Base-by-base conservation (phyloP, 92 coral and sea anemone genomes). In the Palythoa grandis region DNA sequence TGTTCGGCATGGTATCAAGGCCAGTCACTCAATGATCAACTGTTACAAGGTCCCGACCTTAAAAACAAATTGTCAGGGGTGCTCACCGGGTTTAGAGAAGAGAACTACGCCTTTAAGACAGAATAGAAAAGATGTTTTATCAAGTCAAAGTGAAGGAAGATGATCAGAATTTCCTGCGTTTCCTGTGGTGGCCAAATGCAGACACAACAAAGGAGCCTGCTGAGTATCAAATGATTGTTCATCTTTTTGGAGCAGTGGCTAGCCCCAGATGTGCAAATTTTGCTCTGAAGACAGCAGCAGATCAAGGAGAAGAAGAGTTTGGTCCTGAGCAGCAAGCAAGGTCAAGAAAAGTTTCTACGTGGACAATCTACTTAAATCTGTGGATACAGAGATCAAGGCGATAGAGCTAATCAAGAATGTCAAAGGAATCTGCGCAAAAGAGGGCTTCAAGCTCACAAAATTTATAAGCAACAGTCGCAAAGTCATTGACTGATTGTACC, bases 61-160 rank as follows among this genome's bases (percentile, higher is more conserved):
- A 86, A 89, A 5, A 93, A 87, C 73, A 75, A 74, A 25, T 20
- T 88, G 40, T 22, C 85, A 5, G 91, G 92, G 2, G 92, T 90
- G 29, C 90, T 90, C 37, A 87, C 92, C 69, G 76, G 95, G 48
- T 93, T 90, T 75, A 78, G 92, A 15, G 50, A 84, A 20, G 78
- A 74, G 57, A 74, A 50, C 57, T 9, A 43, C 23, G 57, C 61
- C 29, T 84, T 19, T 47, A 84, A 57, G 79, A 80, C 47, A 14
- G 86, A 82, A 82, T 68, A 22, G 77, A 82, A 35, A 67, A 72
- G 25, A 70, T 83, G 79, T 83, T 69, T 53, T 50, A 83, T 68
- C 88, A 85, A 39, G 88, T 85, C 20, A 73, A 70, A 37, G 88
- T 74, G 15, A 57, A 58, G 37, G 88, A 85, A 38, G 63, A 58